These are phyloP conservation scores for Oncorhynchus mykiss DNA, from an alignment of 2,113 vertebrate genomes.

Conservation along the genomic window DNA sequence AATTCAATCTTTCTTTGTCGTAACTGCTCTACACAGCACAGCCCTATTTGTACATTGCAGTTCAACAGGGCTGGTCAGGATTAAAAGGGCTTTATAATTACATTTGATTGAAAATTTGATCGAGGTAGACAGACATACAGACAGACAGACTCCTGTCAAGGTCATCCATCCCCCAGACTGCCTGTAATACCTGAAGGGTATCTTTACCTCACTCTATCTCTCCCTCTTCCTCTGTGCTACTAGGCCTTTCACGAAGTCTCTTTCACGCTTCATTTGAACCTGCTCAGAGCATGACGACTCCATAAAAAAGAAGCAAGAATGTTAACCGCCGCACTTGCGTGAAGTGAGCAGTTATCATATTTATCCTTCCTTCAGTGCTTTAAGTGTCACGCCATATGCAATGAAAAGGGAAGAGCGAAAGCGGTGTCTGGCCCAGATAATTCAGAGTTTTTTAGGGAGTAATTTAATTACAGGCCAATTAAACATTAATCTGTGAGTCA, in stretches of 20 bases:
- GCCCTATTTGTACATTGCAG: too few species aligned
- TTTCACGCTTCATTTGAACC: background rate
- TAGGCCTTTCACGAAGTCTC: background rate
- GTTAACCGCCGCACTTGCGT: background rate
- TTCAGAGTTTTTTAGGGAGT: background rate
- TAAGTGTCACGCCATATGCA: background rate
- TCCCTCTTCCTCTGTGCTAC: too few species aligned
- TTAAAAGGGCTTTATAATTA: too few species aligned
- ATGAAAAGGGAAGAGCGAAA: background rate
- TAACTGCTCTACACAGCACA: too few species aligned
- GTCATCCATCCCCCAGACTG: too few species aligned
- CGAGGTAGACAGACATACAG: too few species aligned
- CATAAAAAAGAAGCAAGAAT: background rate
- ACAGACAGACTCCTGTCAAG: too few species aligned
- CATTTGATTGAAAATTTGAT: too few species aligned
- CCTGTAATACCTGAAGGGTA: too few species aligned
- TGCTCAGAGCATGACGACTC: background rate
- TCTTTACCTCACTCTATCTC: background rate
- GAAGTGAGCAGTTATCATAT: constrained; percentile 1
- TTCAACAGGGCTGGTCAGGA: too few species aligned
- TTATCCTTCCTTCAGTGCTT: background rate
- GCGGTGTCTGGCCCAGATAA: background rate
- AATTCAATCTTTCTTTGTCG: too few species aligned
- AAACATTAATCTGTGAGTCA: background rate
- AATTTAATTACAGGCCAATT: background rate